Percentiles rank a stretch among this genome's conserved stretches.
These are phyloP conservation scores for Didymodactylos carnosus DNA, from an alignment of 2,888 invertebrate genomes.

Conservation along the genomic window DNA sequence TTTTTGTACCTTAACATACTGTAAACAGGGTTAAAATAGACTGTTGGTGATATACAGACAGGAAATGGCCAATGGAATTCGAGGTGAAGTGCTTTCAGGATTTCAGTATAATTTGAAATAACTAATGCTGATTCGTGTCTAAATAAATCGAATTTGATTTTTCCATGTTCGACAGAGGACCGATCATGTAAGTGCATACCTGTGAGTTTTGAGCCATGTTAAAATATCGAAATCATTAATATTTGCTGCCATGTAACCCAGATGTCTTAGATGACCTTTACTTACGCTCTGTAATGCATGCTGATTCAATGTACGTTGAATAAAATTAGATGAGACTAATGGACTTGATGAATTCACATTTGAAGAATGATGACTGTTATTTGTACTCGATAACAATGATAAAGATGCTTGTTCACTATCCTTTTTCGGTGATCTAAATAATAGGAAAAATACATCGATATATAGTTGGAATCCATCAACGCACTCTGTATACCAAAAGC, in stretches of 20 bases:
- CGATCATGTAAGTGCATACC: too few relatives aligned
- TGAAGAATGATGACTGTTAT: too few relatives aligned
- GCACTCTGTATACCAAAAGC: too few relatives aligned
- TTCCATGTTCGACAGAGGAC: too few relatives aligned
- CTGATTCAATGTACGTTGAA: neutral
- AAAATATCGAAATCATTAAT: neutral
- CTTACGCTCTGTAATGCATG: neutral
- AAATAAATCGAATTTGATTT: too few relatives aligned
- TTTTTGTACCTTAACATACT: neutral
- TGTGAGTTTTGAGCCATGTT: neutral
- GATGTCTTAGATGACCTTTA: neutral
- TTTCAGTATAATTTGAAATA: slow-evolving; percentile 5
- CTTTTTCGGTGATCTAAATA: neutral
- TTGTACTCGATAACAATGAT: too few relatives aligned
- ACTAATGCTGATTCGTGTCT: neutral
- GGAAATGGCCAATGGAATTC: slow-evolving; percentile 14
- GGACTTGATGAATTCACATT: neutral
- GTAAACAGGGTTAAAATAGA: neutral
- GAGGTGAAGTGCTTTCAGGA: neutral
- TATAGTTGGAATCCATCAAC: too few relatives aligned
- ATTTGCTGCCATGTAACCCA: neutral
- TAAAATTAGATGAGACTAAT: neutral
- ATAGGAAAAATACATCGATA: too few relatives aligned
- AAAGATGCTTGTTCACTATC: too few relatives aligned
- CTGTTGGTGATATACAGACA: neutral